These are phyloP conservation scores for Anagrus nilaparvatae DNA, from an alignment of 1,140 invertebrate species.

Conservation along the genomic window DNA sequence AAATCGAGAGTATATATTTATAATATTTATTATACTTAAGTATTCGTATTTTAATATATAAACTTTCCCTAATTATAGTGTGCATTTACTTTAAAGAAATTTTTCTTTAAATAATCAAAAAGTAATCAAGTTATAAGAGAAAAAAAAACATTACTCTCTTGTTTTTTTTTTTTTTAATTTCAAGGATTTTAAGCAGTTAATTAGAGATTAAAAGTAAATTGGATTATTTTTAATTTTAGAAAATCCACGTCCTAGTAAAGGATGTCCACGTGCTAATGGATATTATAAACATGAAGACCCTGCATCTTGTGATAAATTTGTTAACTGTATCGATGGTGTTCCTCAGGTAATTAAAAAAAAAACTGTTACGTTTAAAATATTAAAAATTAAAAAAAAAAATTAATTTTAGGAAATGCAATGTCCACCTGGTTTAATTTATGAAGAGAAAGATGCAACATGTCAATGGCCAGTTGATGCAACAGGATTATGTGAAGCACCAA, in stretches of 20 bases:
- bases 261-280: conserved; percentile 70
- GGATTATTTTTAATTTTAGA: conserved; percentile 49
- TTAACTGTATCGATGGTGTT: conserved; percentile 68
- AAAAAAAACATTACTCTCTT: too few species aligned
- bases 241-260: conserved; percentile 57
- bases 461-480: conserved; percentile 58
- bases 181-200: too few species aligned
- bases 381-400: too few species aligned
- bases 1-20: too few species aligned
- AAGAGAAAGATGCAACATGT: conserved; percentile 62
- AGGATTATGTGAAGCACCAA: conserved; percentile 51
- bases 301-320: conserved; percentile 70
- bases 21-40: too few species aligned
- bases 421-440: conserved; percentile 71
- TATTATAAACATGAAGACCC: conserved; percentile 70
- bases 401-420: conserved; percentile 55
- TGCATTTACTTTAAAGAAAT: background rate
- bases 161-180: too few species aligned
- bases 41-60: too few species aligned
- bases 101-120: background rate
- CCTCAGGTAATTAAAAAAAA: conserved; percentile 46
- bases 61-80: background rate
- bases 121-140: too few species aligned
- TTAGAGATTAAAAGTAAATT: too few species aligned
- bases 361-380: too few species aligned